Evolutionary conservation across 2,888 invertebrate species (phyloP).

Genomic region (Euproctis similis): DNA sequence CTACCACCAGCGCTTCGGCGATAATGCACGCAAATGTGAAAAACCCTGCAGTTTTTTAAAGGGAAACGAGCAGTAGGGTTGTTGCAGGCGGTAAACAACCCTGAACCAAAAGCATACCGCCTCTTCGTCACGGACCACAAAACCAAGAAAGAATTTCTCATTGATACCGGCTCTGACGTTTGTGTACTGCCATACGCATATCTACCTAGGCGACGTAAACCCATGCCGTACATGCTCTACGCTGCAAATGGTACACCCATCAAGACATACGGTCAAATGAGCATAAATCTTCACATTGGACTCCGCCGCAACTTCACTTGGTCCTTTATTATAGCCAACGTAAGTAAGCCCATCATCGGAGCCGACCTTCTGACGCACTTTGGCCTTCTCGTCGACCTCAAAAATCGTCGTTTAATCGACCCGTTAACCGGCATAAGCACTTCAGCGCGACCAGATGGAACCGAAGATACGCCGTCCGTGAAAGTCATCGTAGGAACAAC

Average conservation of each 20-base stretch:
- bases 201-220: neutral
- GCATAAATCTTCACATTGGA: neutral
- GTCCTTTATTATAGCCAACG: neutral
- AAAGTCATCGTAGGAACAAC: neutral
- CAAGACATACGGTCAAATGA: neutral
- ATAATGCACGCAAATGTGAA: too few species aligned
- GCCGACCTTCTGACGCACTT: neutral
- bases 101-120: too few species aligned
- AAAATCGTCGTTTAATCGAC: neutral
- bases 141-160: too few species aligned
- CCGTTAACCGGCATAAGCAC: neutral
- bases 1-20: neutral
- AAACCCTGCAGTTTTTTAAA: too few species aligned
- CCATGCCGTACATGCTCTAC: neutral
- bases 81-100: neutral
- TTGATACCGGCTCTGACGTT: too few species aligned
- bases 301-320: neutral
- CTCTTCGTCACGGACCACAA: too few species aligned
- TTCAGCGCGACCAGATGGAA: neutral
- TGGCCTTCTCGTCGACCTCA: neutral
- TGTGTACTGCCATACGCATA: too few species aligned
- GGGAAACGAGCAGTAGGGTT: neutral
- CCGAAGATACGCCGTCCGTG: neutral
- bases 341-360: neutral
- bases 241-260: neutral